Percentiles rank a stretch among this genome's conserved stretches.
Conservation (phyloP, 1,140 invertebrate species). For the Druon quercuslanigerum region DNA sequence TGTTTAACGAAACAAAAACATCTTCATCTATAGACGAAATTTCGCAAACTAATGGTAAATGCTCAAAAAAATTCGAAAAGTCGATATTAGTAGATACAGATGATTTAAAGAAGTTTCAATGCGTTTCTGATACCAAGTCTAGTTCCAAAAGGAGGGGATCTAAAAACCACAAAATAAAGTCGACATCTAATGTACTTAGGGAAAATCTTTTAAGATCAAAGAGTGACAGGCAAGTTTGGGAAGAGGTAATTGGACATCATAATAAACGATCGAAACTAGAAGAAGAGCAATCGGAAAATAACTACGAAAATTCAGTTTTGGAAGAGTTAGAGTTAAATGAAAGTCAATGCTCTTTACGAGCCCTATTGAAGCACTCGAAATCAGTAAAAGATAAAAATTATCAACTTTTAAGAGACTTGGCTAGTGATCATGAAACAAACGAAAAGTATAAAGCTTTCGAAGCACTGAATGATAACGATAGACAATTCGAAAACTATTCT, state of each 20-base stretch:
- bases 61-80: conserved; percentile 57
- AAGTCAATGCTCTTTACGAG: conserved; percentile 64
- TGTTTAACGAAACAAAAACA: neutral
- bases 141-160: conserved; percentile 66
- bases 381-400: conserved; percentile 67
- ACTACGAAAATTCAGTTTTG: conserved; percentile 59
- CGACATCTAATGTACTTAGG: conserved; percentile 36
- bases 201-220: conserved; percentile 60
- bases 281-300: conserved; percentile 58
- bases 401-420: conserved; percentile 62
- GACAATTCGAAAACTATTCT: conserved; percentile 41
- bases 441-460: conserved; percentile 44
- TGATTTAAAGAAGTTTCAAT: conserved; percentile 56
- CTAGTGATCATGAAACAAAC: conserved; percentile 59
- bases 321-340: conserved; percentile 64
- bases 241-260: conserved; percentile 57
- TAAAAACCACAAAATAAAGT: conserved; percentile 64
- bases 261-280: conserved; percentile 65
- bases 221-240: conserved; percentile 50
- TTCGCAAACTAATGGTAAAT: conserved; percentile 32
- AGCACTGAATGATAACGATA: conserved; percentile 41
- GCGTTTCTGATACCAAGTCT: conserved; percentile 53
- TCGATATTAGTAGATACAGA: conserved; percentile 55
- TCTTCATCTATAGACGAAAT: neutral
- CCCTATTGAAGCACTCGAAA: conserved; percentile 65